Evolutionary conservation across 2,113 vertebrate genomes (phyloP), one percentile per base, ranked within the genome.

Genomic region (Lagopus muta): DNA sequence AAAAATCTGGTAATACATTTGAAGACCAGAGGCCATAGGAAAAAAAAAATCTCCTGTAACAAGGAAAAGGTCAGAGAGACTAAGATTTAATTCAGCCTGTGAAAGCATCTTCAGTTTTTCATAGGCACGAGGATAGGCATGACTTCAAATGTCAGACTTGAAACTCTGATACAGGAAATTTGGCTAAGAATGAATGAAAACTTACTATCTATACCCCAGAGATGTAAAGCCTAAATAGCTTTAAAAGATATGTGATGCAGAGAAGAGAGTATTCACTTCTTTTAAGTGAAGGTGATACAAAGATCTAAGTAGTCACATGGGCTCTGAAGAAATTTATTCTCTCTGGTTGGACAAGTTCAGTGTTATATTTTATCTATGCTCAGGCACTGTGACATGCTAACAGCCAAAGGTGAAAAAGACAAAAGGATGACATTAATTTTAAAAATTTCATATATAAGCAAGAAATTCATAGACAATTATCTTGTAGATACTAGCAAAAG

Each of bases 51-150:
- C 82, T 88, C 52, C 55, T 94, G 24, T 47, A 93, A 84, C 58
- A 95, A 77, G 47, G 47, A 90, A 95, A 96, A 95, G 83, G 83
- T 94, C 93, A 91, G 58, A 36, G 88, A 85, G 87, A 93, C 89
- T 82, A 94, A 86, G 54, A 91, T 90, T 96, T 84, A 58, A 42
- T 93, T 77, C 86, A 75, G 40, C 36, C 52, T 88, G 18, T 92
- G 76, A 81, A 93, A 95, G 72, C 30, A 8, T 69, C 72, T 91
- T 85, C 62, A 79, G 87, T 89, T 77, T 83, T 91, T 72, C 88
- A 86, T 2, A 42, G 36, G 43, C 95, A 94, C 1, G 2, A 93
- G 70, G 91, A 66, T 40, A 90, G 38, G 80, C 57, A 75, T 92
- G 75, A 93, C 80, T 95, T 83, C 66, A 90, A 93, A 92, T 57